Evolutionary conservation across 2,888 invertebrate genomes (phyloP), one percentile per base, ranked within the genome.

Genomic region (Drosophila basisetae): DNA sequence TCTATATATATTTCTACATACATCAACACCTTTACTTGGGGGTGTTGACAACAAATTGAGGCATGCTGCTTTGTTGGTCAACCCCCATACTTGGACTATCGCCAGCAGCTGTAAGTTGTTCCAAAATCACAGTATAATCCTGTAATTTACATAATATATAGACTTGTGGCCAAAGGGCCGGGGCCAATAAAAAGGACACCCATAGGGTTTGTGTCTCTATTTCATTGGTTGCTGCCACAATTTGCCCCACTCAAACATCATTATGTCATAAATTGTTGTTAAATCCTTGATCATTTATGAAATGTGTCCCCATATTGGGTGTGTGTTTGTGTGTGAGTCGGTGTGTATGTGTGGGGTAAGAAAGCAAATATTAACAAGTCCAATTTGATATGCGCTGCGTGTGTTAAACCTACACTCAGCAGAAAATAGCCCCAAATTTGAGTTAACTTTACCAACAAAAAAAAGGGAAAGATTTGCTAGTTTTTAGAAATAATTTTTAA

Each of bases 281-380:
- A 84, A 90, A 90, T 91, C 90, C 84, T 84, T 77, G 87, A 83
- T 83, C 91, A 91, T 91, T 90, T 90, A 83, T 90, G 91, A 90
- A 90, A 89, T 83, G 80, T 81, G 81, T 86, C 41, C 68, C 53
- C 74, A 76, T 79, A 78, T 74, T 58, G 43, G 39, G 39, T 22
- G n/a, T 63, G 28, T 59, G 53, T 50, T 25, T 39, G 16, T 25
- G 33, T 47, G 56, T 54, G 43, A 37, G 54, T 41, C 22, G 49
- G 50, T 50, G 50, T 43, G 64, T 47, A 49, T 25, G 52, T 31
- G 41, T 43, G 54, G 16, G 37, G 18, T 37, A 49, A 47, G 31
- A 56, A 31, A 39, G 13, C 22, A 33, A 58, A 58, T 39, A 47
- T 60, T 58, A 66, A 47, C 49, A 52, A 56, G 50, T 53, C 47